Conservation (phyloP, 2,113 vertebrate genomes). For the Dipodomys stephensi region DNA sequence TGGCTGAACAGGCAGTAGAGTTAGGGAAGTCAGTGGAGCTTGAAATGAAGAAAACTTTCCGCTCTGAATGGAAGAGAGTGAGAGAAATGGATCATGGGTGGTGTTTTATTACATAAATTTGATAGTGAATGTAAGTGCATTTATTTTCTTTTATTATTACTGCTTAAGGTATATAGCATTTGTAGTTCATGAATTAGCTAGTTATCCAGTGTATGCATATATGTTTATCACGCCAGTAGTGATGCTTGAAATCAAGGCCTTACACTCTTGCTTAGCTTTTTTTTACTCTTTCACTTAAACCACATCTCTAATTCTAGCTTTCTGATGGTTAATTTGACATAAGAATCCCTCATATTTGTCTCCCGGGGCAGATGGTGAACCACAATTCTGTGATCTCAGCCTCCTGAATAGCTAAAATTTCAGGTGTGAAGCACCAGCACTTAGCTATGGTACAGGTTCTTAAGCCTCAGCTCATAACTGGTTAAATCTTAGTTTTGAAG, state of each 20-base stretch:
- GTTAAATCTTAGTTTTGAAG: constrained; percentile 37
- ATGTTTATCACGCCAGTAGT: no score
- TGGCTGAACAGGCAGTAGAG: background rate
- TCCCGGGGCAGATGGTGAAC: no score
- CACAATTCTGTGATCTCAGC: no score
- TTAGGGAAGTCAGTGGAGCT: background rate
- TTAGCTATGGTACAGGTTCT: no score
- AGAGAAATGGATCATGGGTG: background rate
- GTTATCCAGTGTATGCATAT: background rate
- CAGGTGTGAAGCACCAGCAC: no score
- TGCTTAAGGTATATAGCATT: background rate
- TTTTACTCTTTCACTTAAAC: no score
- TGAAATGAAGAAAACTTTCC: constrained; percentile 33
- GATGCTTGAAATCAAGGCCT: no score
- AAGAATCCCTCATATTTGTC: no score
- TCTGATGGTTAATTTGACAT: no score
- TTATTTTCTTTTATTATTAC: constrained; percentile 19
- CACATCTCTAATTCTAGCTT: background rate
- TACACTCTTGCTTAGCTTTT: no score
- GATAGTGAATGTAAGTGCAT: background rate
- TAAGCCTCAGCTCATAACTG: background rate
- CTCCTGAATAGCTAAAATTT: no score
- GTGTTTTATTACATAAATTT: background rate
- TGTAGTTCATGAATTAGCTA: no score
- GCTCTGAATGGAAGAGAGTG: background rate